Evolutionary conservation across 2,888 invertebrate species (phyloP).

Genomic region (Nipponacmea schrenckii): DNA sequence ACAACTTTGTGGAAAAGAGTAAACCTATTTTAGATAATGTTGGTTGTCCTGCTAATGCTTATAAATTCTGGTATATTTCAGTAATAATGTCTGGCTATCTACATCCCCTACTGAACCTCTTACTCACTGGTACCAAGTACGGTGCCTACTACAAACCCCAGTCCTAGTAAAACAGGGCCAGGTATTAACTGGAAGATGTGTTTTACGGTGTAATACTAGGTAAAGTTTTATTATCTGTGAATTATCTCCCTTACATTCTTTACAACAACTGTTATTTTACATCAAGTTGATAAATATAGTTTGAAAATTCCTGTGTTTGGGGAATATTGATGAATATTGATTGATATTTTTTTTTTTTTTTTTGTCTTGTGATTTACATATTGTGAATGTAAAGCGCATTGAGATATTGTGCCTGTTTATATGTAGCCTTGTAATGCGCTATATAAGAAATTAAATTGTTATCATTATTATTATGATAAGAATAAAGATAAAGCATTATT

Average conservation of each 20-base stretch:
- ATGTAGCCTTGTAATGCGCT: conserved; percentile 1
- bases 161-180: conserved; percentile 95
- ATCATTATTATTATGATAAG: too few relatives aligned
- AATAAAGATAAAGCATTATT: too few relatives aligned
- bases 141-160: conserved; percentile 93
- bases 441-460: background rate
- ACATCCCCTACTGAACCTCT: conserved; percentile 97
- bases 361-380: background rate
- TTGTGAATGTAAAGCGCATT: conserved; percentile 1
- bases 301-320: background rate
- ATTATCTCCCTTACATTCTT: background rate
- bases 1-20: too few relatives aligned
- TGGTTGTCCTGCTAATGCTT: too few relatives aligned
- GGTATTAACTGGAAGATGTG: conserved; percentile 85
- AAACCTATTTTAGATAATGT: too few relatives aligned
- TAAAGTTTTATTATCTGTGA: conserved; percentile 51
- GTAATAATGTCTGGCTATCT: conserved; percentile 92
- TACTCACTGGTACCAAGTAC: conserved; percentile 99
- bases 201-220: conserved; percentile 92
- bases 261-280: too few relatives aligned
- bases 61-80: conserved; percentile 30
- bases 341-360: too few relatives aligned
- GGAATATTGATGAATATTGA: too few relatives aligned
- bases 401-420: background rate
- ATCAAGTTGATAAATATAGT: background rate